phyloP scores from a whole-genome alignment of 2,113 vertebrate genomes.

The Oenanthe oenanthe region DNA sequence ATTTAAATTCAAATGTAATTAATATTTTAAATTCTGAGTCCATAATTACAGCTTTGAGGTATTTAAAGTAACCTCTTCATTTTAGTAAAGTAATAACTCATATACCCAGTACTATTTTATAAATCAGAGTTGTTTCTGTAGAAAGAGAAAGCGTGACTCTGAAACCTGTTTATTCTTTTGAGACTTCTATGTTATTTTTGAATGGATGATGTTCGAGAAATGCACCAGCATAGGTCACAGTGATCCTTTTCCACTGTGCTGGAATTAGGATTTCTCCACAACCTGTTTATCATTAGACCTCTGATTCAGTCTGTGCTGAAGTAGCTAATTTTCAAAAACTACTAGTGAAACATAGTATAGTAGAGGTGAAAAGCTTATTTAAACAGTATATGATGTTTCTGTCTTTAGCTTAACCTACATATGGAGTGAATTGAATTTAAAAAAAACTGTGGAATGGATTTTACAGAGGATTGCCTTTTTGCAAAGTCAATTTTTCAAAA shows the following conservation, averaged over 20 bases:
- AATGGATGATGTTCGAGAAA: neutral
- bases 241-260: neutral
- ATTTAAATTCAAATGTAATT: neutral
- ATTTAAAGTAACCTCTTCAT: neutral
- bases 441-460: rapidly evolving
- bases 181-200: neutral
- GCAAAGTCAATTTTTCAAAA: neutral
- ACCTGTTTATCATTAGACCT: neutral
- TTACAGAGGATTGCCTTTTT: neutral
- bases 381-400: neutral
- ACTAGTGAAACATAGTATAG: neutral
- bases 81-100: neutral
- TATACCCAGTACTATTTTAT: neutral
- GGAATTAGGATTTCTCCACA: neutral
- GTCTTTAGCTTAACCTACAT: neutral
- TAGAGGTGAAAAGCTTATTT: neutral
- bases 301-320: neutral
- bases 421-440: neutral
- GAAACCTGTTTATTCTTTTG: neutral
- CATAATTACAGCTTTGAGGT: neutral
- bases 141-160: neutral
- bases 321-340: neutral
- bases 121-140: neutral
- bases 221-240: neutral
- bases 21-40: neutral